Conservation (phyloP, 2,888 invertebrate genomes). For the Pyrocoelia pectoralis region DNA sequence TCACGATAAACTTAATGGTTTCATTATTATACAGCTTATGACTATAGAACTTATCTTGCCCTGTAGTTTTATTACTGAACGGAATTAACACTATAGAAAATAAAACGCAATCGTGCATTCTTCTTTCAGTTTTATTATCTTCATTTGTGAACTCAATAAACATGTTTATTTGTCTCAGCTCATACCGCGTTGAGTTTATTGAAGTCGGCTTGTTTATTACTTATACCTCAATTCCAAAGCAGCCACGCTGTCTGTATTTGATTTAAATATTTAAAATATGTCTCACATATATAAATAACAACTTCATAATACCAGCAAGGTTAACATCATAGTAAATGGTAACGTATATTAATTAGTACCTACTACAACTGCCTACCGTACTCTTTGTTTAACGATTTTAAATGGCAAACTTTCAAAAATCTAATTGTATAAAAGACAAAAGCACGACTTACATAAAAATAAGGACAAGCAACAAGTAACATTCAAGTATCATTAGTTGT, state of each 20-base stretch:
- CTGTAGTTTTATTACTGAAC: slow-evolving; percentile 47
- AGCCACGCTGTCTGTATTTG: slow-evolving; percentile 23
- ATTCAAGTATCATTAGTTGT: slow-evolving; percentile 1
- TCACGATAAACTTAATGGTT: slow-evolving; percentile 53
- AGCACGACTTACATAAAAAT: slow-evolving; percentile 3
- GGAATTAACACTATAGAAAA: slow-evolving; percentile 47
- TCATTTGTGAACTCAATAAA: slow-evolving; percentile 32
- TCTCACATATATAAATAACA: slow-evolving; percentile 17
- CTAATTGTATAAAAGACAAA: background rate
- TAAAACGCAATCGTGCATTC: slow-evolving; percentile 31
- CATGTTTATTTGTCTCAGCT: slow-evolving; percentile 30
- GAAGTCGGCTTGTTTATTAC: slow-evolving; percentile 19
- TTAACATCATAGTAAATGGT: background rate
- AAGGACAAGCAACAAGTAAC: slow-evolving; percentile 10
- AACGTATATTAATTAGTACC: slow-evolving; percentile 6
- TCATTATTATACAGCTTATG: slow-evolving; percentile 52
- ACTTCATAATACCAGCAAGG: slow-evolving; percentile 20
- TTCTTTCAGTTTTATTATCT: slow-evolving; percentile 29
- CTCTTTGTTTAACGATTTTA: background rate
- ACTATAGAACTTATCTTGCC: slow-evolving; percentile 48
- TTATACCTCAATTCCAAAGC: background rate
- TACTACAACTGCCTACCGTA: slow-evolving; percentile 1
- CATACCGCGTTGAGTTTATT: slow-evolving; percentile 20
- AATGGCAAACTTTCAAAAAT: slow-evolving; percentile 9
- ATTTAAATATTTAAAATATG: slow-evolving; percentile 22